Evolutionary conservation across 1,140 invertebrate species (phyloP), one percentile per base, ranked within the genome.

Genomic region (Rhagoletis pomonella): DNA sequence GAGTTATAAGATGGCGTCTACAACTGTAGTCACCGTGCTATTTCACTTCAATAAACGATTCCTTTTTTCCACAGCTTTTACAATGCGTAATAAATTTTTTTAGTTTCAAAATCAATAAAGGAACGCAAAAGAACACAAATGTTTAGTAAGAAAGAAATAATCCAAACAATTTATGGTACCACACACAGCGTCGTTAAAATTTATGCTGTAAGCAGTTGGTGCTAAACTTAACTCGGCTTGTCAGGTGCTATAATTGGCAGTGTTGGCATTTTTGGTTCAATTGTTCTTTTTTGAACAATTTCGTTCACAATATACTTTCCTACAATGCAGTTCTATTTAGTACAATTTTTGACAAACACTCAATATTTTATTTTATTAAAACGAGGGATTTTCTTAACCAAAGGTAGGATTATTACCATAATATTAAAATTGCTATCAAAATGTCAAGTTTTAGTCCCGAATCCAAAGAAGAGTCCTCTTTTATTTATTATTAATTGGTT

Each of bases 211-310:
- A 19, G 14, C 5, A 55, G 73, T 81, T 55, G 73, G 42, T 29
- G 44, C 47, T 17, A 29, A 4, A 67, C 55, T 77, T 47, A 47
- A 17, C 44, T 81, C 55, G 14, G n/a, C 44, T 81, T 81, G 73
- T 81, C 73, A 81, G 73, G 73, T 81, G 73, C 73, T 81, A 55
- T 58, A 55, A 55, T 55, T 81, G 73, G 55, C 73, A 81, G 29
- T 29, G 29, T 29, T 29, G 29, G 29, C 29, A 29, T 29, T 29
- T 29, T 29, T 29, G 29, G 29, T 29, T 29, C 29, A 29, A 29
- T 29, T 29, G 29, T 29, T 29, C 29, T 29, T 29, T 29, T 29
- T 29, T 29, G 29, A 29, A 29, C 29, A 29, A 29, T 29, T 29
- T 29, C 29, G 29, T 29, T 29, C 29, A 29, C 29, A 29, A 29